Base-by-base conservation (phyloP, 2,797 vertebrate species). In the Microctenopoma steveboyesi region DNA sequence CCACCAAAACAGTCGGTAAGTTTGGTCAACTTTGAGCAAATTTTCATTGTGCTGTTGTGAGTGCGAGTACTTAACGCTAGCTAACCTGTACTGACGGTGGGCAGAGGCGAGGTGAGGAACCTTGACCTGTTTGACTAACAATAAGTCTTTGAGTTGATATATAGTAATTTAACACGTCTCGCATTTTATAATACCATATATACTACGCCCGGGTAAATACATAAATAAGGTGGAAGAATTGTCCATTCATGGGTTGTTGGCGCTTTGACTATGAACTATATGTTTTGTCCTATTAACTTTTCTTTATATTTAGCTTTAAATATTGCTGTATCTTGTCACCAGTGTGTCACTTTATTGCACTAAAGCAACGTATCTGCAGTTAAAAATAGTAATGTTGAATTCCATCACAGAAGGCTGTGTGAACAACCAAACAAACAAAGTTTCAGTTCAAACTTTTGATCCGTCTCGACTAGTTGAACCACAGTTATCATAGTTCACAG, bases 1-100 rank as follows among this genome's bases (percentile, higher is more conserved):
- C 16, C 53, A 18, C 5, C 25, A 58, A 30, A 61, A 15, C 43
- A 61, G 42, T n/a, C 2, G 78, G 87, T 91, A 81, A 83, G 84
- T 88, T 58, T 58, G 14, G 2, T 42, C 42, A 35, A 33, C 45
- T 46, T 18, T 14, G 12, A 27, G 2, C 28, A 33, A 4, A 11
- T 25, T 25, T 22, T 18, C 37, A 7, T 51, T 22, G 12, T 40
- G 7, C 2, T 50, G 18, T 25, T 48, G 2, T 0, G 3, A 18
- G 8, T 4, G 1, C 27, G 10, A 58, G 12, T 8, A 42, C 8
- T 12, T 55, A 42, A 47, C 6, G 51, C 61, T 55, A 48, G 71
- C 40, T 25, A 8, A 30, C 49, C 0, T 40, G 15, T 2, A 39
- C 12, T 53, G 49, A 43, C 49, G 59, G 56, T 14, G 14, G 16